Evolutionary conservation across 2,113 vertebrate species (phyloP).

Genomic region (Tachysurus fulvidraco): DNA sequence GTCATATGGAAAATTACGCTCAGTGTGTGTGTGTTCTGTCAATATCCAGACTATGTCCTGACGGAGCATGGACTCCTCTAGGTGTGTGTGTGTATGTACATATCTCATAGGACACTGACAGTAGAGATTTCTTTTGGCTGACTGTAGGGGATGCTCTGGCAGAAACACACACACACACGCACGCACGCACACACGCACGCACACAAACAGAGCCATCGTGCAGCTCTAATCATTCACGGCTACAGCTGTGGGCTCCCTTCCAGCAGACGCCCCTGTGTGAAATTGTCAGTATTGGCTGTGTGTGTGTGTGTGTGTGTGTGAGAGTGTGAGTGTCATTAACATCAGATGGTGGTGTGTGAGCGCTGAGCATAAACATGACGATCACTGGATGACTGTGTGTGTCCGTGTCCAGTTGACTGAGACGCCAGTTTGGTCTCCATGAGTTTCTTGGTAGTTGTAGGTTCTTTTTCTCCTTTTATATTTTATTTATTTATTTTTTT

Average conservation of each 20-base stretch:
- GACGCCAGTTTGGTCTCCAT: background rate
- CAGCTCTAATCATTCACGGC: conserved; percentile 23
- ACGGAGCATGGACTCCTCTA: background rate
- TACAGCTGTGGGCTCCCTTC: conserved; percentile 19
- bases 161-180: conserved; percentile 24
- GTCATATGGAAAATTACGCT: conserved; percentile 46
- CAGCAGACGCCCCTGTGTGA: conserved; percentile 29
- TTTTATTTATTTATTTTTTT: background rate
- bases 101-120: conserved; percentile 6
- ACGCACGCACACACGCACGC: conserved; percentile 23
- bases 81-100: background rate
- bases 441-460: background rate
- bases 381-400: background rate
- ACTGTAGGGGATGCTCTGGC: conserved; percentile 11
- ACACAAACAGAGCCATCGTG: conserved; percentile 1
- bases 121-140: conserved; percentile 28
- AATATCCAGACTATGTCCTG: background rate
- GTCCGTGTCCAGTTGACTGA: background rate
- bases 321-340: background rate
- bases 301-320: conserved; percentile 20
- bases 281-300: conserved; percentile 4
- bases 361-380: background rate
- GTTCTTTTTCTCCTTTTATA: background rate
- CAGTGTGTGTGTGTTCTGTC: conserved; percentile 37
- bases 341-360: background rate